phyloP scores from a whole-genome alignment of 2,113 vertebrate genomes.

The Apodemus sylvaticus region DNA sequence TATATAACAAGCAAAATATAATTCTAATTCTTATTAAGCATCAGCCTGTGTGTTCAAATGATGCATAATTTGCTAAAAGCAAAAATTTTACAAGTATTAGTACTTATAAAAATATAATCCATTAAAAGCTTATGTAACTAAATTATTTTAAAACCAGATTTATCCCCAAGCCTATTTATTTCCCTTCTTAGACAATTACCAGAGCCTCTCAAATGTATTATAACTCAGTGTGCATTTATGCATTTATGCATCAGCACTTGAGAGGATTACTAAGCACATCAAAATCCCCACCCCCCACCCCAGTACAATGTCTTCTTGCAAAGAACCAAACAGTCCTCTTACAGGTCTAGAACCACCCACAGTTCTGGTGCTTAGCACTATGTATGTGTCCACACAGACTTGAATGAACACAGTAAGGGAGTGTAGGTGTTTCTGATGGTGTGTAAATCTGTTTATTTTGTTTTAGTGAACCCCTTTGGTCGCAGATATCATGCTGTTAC shows the following conservation, averaged over 20 bases:
- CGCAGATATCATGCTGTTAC: background rate
- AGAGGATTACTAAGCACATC: slow-evolving; percentile 50
- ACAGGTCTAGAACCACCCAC: background rate
- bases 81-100: slow-evolving; percentile 76
- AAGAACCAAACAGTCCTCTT: background rate
- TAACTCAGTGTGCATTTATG: slow-evolving; percentile 59
- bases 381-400: background rate
- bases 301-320: background rate
- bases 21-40: slow-evolving; percentile 78
- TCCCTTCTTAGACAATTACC: slow-evolving; percentile 74
- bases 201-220: slow-evolving; percentile 65
- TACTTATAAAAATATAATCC: slow-evolving; percentile 79
- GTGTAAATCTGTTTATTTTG: slow-evolving; percentile 11
- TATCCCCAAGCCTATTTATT: slow-evolving; percentile 71
- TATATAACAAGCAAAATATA: slow-evolving; percentile 78
- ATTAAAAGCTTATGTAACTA: slow-evolving; percentile 79
- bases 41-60: slow-evolving; percentile 72
- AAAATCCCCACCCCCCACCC: background rate
- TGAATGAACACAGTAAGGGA: background rate
- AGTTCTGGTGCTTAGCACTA: background rate
- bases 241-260: slow-evolving; percentile 41
- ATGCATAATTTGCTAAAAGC: slow-evolving; percentile 81
- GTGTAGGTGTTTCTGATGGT: background rate
- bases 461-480: background rate
- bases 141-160: slow-evolving; percentile 76